Evolutionary conservation across 2,888 invertebrate species (phyloP).

Genomic region (Drosophila lacicola): DNA sequence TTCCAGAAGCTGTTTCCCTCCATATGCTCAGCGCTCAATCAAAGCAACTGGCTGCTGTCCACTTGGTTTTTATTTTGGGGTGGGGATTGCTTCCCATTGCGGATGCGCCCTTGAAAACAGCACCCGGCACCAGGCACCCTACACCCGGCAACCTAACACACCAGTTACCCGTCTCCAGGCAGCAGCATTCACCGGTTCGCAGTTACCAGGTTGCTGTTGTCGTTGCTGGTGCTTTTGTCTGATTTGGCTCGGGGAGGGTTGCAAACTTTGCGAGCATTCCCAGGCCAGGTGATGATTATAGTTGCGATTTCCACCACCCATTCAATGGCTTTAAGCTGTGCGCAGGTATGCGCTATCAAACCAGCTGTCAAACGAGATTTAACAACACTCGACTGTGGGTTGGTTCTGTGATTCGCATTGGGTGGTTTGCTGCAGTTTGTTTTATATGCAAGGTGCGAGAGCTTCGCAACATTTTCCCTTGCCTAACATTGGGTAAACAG

Average conservation of each 20-base stretch:
- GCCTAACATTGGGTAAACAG: constrained; percentile 8
- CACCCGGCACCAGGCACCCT: constrained; percentile 38
- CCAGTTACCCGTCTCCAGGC: constrained; percentile 25
- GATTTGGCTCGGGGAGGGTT: constrained; percentile 58
- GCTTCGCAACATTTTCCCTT: constrained; percentile 6
- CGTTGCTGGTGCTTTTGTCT: constrained; percentile 77
- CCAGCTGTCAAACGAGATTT: constrained; percentile 66
- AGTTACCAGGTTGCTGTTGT: constrained; percentile 56
- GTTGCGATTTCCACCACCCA: constrained; percentile 65
- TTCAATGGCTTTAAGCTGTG: constrained; percentile 54
- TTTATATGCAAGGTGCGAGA: constrained; percentile 49
- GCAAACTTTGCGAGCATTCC: constrained; percentile 58
- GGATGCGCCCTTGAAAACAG: constrained; percentile 70
- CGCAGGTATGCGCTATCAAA: constrained; percentile 75
- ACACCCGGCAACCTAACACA: constrained; percentile 3
- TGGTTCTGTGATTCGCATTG: constrained; percentile 7
- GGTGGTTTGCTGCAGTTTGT: constrained; percentile 12
- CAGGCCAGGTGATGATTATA: constrained; percentile 52
- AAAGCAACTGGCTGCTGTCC: constrained; percentile 62
- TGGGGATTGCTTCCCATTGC: constrained; percentile 49
- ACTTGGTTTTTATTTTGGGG: constrained; percentile 45
- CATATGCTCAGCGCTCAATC: constrained; percentile 11
- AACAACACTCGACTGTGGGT: constrained; percentile 20
- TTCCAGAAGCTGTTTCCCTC: constrained; percentile 21
- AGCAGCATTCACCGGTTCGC: constrained; percentile 35